Percentiles rank a stretch among this genome's conserved stretches.
phyloP scores from a whole-genome alignment of 2,797 vertebrate species.

The Epinephelus coioides region DNA sequence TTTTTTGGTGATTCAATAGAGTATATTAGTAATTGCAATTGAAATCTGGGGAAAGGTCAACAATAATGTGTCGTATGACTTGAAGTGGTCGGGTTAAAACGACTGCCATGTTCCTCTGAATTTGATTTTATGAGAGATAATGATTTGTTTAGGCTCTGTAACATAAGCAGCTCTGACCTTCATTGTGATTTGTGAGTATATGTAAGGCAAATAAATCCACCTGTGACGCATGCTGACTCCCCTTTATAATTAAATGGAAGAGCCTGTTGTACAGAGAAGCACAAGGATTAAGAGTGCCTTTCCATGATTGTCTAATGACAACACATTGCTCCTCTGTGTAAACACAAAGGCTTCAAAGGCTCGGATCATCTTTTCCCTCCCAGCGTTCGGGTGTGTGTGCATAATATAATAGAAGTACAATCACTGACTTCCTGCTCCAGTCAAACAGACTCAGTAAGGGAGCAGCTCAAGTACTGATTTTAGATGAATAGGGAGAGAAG shows the following conservation, averaged over 20 bases:
- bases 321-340: conserved; percentile 64
- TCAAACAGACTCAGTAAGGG: conserved; percentile 47
- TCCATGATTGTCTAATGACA: conserved; percentile 63
- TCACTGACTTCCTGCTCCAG: conserved; percentile 79
- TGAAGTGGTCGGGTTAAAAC: no score
- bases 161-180: conserved; percentile 19
- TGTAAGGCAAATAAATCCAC: conserved; percentile 39
- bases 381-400: conserved; percentile 22
- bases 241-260: conserved; percentile 48
- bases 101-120: background rate
- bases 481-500: conserved; percentile 74
- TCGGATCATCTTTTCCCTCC: conserved; percentile 29
- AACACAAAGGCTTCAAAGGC: conserved; percentile 75
- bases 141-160: background rate
- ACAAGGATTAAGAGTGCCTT: conserved; percentile 63
- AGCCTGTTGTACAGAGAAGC: conserved; percentile 26
- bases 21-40: no score
- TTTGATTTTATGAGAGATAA: background rate
- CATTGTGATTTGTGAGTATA: conserved; percentile 26
- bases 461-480: conserved; percentile 85
- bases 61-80: no score
- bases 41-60: no score
- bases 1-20: no score
- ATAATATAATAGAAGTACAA: conserved; percentile 65
- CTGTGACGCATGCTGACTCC: background rate